A percentile compares a stretch with the other conserved stretches of the same genome.
Evolutionary conservation across 2,113 vertebrate species (phyloP).

Genomic region (Grammomys dolichurus): DNA sequence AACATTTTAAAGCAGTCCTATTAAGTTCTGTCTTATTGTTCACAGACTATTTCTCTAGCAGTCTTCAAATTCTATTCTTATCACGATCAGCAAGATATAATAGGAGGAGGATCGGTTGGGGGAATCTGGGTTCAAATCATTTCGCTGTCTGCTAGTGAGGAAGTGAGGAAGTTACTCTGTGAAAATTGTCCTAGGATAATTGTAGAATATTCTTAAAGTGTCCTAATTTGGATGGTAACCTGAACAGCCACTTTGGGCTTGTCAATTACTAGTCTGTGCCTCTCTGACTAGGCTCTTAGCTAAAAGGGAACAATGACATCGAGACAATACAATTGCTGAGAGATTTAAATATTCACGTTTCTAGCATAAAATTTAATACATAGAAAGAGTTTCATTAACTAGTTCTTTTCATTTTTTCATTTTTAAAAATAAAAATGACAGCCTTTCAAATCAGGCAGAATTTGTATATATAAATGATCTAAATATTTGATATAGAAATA

Average conservation of each 20-base stretch:
- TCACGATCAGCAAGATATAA: constrained; percentile 24
- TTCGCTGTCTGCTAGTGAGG: background rate
- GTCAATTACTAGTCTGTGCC: background rate
- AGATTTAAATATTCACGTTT: constrained; percentile 48
- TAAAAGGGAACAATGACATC: background rate
- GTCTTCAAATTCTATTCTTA: constrained; percentile 51
- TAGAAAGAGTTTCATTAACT: constrained; percentile 11
- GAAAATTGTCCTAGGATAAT: background rate
- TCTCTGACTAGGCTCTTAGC: background rate
- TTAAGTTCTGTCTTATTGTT: constrained; percentile 17
- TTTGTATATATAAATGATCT: constrained; percentile 34
- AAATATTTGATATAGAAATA: constrained; percentile 52
- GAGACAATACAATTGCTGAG: background rate
- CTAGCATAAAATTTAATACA: background rate
- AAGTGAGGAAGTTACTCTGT: background rate
- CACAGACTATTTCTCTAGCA: constrained; percentile 15
- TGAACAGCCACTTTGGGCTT: background rate
- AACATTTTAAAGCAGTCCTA: constrained; percentile 21
- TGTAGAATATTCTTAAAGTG: background rate
- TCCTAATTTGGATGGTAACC: background rate
- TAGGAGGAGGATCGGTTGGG: background rate
- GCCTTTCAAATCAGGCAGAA: background rate
- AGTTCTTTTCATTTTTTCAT: background rate
- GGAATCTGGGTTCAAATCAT: constrained; percentile 3
- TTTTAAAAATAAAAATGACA: constrained; percentile 12